Base-by-base conservation (phyloP, 2,888 invertebrate species). In the Drosophila demipolita region DNA sequence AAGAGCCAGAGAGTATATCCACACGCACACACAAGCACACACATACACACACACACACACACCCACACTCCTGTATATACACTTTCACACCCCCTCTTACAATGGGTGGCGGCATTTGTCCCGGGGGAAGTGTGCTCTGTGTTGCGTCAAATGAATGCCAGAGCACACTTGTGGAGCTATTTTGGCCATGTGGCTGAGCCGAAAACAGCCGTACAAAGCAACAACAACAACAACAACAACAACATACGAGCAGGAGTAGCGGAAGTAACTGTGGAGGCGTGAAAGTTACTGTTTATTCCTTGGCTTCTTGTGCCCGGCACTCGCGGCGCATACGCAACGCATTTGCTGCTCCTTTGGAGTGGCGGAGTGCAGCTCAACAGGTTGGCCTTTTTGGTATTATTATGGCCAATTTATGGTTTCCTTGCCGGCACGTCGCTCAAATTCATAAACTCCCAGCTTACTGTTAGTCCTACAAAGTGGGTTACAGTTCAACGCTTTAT, bases 81-180 rank as follows among this genome's bases (percentile, higher is more conserved):
- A 36, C 36, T 20, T 33, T 9, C 11, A 33, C n/a, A 33, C 52
- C 33, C 33, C 15, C 20, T 55, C 17, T 26, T 5, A 55, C n/a
- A 55, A 55, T 12, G 52, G n/a, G 45, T 17, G 40, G 36, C 35
- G 40, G 36, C 45, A 9, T 45, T 49, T 33, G n/a, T 8, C 26
- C 12, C n/a, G 45, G 57, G 20, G 29, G 1, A 20, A 9, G 45
- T n/a, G 15, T 35, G 58, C 36, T 23, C 29, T 29, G 26, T 29
- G 59, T 63, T 69, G 32, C 61, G 33, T 49, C 66, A 79, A 67
- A 58, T 70, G 76, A 73, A 71, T 70, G 72, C 61, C 79, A 84
- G 70, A 69, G 76, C 83, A 86, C 85, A 89, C 85, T 89, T 85
- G 85, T 87, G 83, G 88, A 82, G 78, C 74, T 71, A 65, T 71